A percentile compares a stretch with the other conserved stretches of the same genome.
These are phyloP conservation scores for Chymomyza fuscimana DNA, from an alignment of 2,888 invertebrate species.

Conservation along the genomic window DNA sequence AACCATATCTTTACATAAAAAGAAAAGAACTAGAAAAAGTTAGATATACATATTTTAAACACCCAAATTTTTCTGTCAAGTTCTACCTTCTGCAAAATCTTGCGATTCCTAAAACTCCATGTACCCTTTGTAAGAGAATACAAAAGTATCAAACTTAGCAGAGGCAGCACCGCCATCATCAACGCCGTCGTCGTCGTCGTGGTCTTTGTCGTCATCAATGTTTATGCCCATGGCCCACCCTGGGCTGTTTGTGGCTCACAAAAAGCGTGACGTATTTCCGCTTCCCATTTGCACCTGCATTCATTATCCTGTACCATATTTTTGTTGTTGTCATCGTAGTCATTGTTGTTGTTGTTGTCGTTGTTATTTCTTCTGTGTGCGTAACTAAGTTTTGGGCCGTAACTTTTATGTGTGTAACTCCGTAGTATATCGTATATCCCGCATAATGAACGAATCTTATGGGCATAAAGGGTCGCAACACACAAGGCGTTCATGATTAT, in stretches of 20 bases:
- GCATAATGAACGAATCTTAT: neutral
- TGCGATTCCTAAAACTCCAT: neutral
- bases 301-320: constrained; percentile 60
- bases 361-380: constrained; percentile 48
- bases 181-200: constrained; percentile 18
- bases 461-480: neutral
- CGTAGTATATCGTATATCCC: neutral
- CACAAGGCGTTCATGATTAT: neutral
- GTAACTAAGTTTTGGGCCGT: constrained; percentile 67
- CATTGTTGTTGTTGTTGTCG: constrained; percentile 6
- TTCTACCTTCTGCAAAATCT: no score
- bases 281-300: constrained; percentile 70
- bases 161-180: constrained; percentile 11
- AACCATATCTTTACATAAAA: no score
- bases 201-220: constrained; percentile 41
- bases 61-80: no score
- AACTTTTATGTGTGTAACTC: constrained; percentile 20
- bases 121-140: neutral
- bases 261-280: constrained; percentile 72
- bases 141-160: neutral
- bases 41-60: no score
- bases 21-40: no score
- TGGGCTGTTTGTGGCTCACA: constrained; percentile 29
- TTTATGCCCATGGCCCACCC: constrained; percentile 42
- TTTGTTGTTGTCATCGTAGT: constrained; percentile 20